Evolutionary conservation across 2,113 vertebrate species (phyloP).

Genomic region (Ahaetulla prasina): DNA sequence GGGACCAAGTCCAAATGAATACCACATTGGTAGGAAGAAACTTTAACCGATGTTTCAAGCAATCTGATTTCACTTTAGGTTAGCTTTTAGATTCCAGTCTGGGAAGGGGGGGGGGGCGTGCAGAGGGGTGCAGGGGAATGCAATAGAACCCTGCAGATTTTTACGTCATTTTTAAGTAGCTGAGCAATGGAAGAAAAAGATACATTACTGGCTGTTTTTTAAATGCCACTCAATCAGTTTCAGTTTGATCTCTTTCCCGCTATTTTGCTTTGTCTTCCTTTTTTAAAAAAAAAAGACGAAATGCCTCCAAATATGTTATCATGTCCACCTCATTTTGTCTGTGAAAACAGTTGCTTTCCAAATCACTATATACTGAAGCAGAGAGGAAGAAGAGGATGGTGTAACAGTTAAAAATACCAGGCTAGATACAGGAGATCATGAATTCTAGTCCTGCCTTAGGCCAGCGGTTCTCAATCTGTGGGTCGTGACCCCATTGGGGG

Average conservation of each 20-base stretch:
- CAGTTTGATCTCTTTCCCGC: slow-evolving; percentile 46
- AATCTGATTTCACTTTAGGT: slow-evolving; percentile 61
- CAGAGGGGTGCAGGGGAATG: slow-evolving; percentile 12
- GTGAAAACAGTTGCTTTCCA: slow-evolving; percentile 35
- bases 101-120: accelerated
- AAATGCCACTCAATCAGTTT: slow-evolving; percentile 44
- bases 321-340: slow-evolving; percentile 51
- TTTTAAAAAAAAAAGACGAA: slow-evolving; percentile 29
- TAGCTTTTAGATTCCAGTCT: slow-evolving; percentile 51
- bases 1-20: slow-evolving; percentile 49
- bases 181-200: slow-evolving; percentile 51
- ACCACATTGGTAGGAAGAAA: slow-evolving; percentile 53
- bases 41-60: slow-evolving; percentile 49
- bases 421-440: background rate
- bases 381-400: background rate
- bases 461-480: too few species aligned
- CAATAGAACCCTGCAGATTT: slow-evolving; percentile 45
- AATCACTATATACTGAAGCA: background rate
- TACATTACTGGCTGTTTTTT: slow-evolving; percentile 50
- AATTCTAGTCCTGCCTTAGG: background rate
- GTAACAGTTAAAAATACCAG: background rate
- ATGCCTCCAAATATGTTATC: slow-evolving; percentile 60
- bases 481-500: too few species aligned
- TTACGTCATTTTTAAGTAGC: slow-evolving; percentile 53
- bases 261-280: background rate